Conservation (phyloP, 2,113 vertebrate species). For the Geococcyx californianus region DNA sequence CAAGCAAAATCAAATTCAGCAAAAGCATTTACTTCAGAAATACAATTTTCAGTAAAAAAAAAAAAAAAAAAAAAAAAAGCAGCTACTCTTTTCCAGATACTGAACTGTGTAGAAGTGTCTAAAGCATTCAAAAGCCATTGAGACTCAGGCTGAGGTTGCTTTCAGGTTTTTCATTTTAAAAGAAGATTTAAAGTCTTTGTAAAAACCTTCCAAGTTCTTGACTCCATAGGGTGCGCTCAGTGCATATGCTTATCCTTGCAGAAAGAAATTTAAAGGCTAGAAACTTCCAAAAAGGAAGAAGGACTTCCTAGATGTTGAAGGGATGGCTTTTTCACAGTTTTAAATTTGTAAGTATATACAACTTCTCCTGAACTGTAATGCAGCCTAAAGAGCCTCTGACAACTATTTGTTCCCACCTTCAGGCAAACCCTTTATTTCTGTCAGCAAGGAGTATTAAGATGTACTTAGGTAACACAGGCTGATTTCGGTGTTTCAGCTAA, state of each 20-base stretch:
- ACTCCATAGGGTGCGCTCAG: background rate
- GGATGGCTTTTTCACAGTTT: background rate
- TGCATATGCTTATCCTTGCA: background rate
- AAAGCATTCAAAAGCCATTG: background rate
- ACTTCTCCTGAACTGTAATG: background rate
- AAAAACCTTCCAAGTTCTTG: conserved; percentile 14
- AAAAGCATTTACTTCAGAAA: background rate
- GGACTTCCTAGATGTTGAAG: background rate
- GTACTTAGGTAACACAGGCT: background rate
- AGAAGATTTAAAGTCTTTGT: background rate
- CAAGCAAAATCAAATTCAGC: background rate
- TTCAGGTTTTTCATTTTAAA: background rate
- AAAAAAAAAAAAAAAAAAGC: no score
- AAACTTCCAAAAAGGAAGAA: background rate
- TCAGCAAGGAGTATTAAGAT: background rate
- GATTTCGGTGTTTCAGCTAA: background rate
- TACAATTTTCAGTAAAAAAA: background rate
- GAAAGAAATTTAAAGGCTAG: background rate
- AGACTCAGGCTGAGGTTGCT: background rate
- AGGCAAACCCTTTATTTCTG: background rate
- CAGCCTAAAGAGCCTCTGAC: background rate
- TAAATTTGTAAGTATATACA: background rate
- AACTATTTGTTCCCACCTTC: background rate
- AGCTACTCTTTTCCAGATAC: background rate
- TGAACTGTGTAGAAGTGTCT: background rate